Base-by-base conservation (phyloP, 2,797 vertebrate genomes). In the Schizopygopsis malacanthus region DNA sequence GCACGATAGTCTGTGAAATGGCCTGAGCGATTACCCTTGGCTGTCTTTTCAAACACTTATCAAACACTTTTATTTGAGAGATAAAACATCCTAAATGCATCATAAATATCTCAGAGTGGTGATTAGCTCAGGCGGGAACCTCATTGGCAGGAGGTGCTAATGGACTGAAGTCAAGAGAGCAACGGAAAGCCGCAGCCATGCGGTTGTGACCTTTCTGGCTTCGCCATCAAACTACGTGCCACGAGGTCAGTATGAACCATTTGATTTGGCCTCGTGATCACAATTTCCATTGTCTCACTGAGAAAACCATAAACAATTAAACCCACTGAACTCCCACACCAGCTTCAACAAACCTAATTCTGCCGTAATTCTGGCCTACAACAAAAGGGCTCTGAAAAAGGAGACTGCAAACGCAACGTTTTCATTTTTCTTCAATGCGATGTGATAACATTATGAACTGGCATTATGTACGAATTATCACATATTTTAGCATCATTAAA, bases 271-370 rank as follows among this genome's bases (percentile, higher is more conserved):
- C 63, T 89, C 90, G 92, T 92, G 92, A 92, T 91, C 83, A 80
- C 91, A 92, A 93, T 94, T 93, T 92, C 92, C 93, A 92, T 92
- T 92, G 87, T 76, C 92, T 89, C 90, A 90, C 88, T 63, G 56
- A 94, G 92, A 93, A 92, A 92, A 88, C 87, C 61, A 86, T 79
- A 63, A 89, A 94, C 93, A 94, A 94, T 92, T 92, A 93, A 92
- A 79, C 73, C 91, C 89, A 87, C 90, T 85, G 69, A 91, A 91
- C 87, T 89, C 79, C 89, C 92, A 91, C 90, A 89, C 92, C 89
- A n/a, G 86, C 86, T 92, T 92, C 91, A 91, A 93, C 92, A 94
- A 91, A 76, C 18, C 47, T 41, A 79, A 56, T 65, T 18, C 59
- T 33, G 50, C 28, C 45, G n/a, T 89, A 92, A 92, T 94, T 93